Base-by-base conservation (phyloP, 1,140 invertebrate species). In the Augochlora pura region DNA sequence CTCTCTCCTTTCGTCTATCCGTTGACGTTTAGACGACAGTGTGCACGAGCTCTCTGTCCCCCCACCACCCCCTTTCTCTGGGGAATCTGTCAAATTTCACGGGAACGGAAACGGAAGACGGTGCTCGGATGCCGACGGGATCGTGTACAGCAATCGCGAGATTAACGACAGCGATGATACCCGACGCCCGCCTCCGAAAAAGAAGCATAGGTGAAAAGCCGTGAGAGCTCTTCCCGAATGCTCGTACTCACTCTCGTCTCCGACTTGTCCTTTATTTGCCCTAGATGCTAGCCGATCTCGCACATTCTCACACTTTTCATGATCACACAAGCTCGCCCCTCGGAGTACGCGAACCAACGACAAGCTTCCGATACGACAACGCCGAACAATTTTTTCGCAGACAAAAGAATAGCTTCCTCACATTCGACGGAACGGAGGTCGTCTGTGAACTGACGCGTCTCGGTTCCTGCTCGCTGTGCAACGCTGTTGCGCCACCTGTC, bases 281-380 rank as follows among this genome's bases (percentile, higher is more conserved):
- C 21, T 32, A 57, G 72, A 85, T 75, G 23, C 63, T 84, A 87
- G 62, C 77, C 86, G 75, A 88, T 65, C 80, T 86, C 84, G 79
- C 82, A 82, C 82, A 78, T 49, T 78, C 80, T 85, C 75, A 62
- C 84, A 88, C 69, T 84, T 82, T 68, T 84, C 82, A 85, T 85
- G 25, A 77, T 88, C 54, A 81, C 80, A 42, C 77, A 42, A 77
- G 64, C 57, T 77, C 59, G 54, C 21, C 60, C 23, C 27, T 66
- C 63, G 76, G 12, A 2, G 46, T 38, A 59, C 68, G 46, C 60
- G 39, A 73, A 59, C 52, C 38, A 62, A 59, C 46, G 70, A 52
- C 42, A 16, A 70, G 59, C 12, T 25, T 76, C 27, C 60, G 42
- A 59, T 57, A 46, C 64, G 67, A 39, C 42, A 60, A 62, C 67